Percentiles rank a stretch among this genome's conserved stretches.
phyloP scores from a whole-genome alignment of 2,113 vertebrate genomes.

The Neodon shergylaensis region DNA sequence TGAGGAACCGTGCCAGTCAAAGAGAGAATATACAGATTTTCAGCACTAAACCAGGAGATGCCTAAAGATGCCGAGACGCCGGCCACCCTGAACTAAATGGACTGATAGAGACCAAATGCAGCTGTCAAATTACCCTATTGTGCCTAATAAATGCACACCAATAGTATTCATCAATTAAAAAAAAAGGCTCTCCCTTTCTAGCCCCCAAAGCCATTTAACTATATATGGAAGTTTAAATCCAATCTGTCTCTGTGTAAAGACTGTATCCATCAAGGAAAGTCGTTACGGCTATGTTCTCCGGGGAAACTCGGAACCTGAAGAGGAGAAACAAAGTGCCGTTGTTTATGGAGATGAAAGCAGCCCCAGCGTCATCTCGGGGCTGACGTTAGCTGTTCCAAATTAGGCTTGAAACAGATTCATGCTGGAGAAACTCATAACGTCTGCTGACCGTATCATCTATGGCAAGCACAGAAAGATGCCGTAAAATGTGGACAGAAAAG shows the following conservation, averaged over 20 bases:
- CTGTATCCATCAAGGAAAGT: background rate
- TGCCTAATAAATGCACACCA: background rate
- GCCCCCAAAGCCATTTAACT: background rate
- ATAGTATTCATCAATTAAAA: fast-evolving
- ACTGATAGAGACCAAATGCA: background rate
- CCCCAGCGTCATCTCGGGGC: background rate
- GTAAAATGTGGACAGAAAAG: background rate
- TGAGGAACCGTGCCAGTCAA: background rate
- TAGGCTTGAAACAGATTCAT: slow-evolving; percentile 71
- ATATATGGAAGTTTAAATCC: background rate
- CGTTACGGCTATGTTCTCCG: background rate
- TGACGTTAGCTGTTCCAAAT: slow-evolving; percentile 63
- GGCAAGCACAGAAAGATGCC: slow-evolving; percentile 43
- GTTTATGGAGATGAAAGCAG: background rate
- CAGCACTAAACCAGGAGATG: fast-evolving
- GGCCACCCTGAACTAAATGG: background rate
- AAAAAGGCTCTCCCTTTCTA: background rate
- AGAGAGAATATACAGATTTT: too few relatives aligned
- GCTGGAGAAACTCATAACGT: slow-evolving; percentile 50
- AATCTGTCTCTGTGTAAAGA: background rate
- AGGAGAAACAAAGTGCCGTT: background rate
- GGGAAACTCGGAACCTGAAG: slow-evolving; percentile 39
- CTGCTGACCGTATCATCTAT: slow-evolving; percentile 49
- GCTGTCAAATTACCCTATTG: background rate
- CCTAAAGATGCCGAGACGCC: background rate